Conservation (phyloP, 2,113 vertebrate species). For the Bungarus multicinctus region DNA sequence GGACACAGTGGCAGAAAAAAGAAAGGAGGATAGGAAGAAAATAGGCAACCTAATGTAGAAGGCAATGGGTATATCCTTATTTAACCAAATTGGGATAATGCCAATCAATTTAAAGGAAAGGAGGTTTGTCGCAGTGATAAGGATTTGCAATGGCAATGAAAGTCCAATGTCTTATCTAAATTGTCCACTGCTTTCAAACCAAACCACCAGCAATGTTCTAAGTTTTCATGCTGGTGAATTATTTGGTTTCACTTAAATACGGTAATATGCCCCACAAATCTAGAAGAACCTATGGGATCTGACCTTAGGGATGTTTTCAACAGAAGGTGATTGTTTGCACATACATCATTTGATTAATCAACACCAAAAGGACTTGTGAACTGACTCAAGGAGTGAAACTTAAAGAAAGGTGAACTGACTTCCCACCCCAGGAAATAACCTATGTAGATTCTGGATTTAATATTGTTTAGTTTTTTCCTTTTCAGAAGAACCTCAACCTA, state of each 20-base stretch:
- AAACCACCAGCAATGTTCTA: neutral
- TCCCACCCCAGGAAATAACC: neutral
- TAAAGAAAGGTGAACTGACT: neutral
- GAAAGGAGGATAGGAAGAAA: neutral
- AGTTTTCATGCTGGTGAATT: neutral
- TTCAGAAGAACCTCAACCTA: neutral
- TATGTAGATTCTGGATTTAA: neutral
- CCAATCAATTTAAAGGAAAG: neutral
- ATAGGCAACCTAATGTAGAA: conserved; percentile 13
- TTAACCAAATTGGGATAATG: neutral
- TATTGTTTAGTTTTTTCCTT: neutral
- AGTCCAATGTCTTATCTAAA: neutral
- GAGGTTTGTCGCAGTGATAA: neutral
- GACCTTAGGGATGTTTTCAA: neutral
- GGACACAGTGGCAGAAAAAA: neutral
- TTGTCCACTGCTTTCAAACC: neutral
- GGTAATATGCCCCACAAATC: neutral
- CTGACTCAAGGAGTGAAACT: neutral
- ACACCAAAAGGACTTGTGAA: neutral
- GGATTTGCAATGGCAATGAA: neutral
- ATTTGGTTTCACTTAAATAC: neutral
- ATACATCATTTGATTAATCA: neutral
- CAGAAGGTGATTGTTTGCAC: neutral
- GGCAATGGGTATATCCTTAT: rapidly evolving
- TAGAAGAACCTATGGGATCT: neutral